Conservation (phyloP, 2,113 vertebrate species). For the Tichodroma muraria region DNA sequence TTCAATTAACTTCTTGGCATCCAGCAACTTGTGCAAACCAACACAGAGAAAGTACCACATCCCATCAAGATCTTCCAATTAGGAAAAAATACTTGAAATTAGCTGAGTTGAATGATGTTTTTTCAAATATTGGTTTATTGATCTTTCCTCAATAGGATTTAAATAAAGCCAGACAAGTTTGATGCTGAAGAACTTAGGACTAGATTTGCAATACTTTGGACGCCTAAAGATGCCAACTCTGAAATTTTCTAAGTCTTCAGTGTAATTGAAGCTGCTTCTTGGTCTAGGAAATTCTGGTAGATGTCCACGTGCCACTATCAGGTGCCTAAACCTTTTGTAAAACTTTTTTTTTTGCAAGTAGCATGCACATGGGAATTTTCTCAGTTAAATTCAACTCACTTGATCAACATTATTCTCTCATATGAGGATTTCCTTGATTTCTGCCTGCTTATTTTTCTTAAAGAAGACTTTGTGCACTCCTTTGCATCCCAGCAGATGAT, state of each 20-base stretch:
- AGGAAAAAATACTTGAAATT: not conserved
- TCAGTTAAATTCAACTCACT: not conserved
- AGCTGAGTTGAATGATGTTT: not conserved
- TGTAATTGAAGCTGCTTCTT: not conserved
- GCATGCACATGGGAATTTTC: accelerated
- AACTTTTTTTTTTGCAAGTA: not conserved
- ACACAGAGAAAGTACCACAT: not conserved
- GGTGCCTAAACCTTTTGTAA: not conserved
- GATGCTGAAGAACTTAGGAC: not conserved
- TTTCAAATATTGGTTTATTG: not conserved
- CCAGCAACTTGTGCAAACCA: not conserved
- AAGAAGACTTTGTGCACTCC: not conserved
- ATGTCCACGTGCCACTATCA: not conserved
- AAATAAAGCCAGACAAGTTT: not conserved
- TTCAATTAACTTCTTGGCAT: not conserved
- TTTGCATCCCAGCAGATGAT: not conserved
- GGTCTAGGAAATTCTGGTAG: not conserved
- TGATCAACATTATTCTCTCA: not conserved
- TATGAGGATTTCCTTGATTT: not conserved
- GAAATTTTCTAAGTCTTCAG: not conserved
- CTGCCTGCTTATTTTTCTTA: not conserved
- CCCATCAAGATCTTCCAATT: not conserved
- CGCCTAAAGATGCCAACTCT: not conserved
- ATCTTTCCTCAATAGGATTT: not conserved
- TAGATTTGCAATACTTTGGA: not conserved